These are phyloP conservation scores for Todiramphus chloris DNA, from an alignment of 2,113 vertebrate genomes.

Conservation along the genomic window DNA sequence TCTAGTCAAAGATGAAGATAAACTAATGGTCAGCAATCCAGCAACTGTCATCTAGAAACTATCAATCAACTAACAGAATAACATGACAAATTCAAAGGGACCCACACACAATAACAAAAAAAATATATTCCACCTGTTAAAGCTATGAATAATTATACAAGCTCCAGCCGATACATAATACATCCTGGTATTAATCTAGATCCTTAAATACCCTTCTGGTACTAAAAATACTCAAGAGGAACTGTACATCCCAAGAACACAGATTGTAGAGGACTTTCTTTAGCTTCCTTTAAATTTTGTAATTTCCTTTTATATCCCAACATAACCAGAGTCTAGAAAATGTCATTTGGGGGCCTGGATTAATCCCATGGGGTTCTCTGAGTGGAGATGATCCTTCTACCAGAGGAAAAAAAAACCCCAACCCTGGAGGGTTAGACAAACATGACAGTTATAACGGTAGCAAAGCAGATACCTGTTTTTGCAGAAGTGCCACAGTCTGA, in stretches of 20 bases:
- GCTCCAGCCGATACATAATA: conserved; percentile 18
- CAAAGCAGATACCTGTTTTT: background rate
- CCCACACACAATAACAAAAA: background rate
- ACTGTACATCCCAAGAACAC: conserved; percentile 30
- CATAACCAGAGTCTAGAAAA: conserved; percentile 31
- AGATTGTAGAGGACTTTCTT: conserved; percentile 18
- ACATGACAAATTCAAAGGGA: background rate
- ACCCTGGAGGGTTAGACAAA: background rate
- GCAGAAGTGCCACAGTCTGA: background rate
- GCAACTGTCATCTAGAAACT: background rate
- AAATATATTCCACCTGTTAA: background rate
- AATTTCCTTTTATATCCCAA: conserved; percentile 19
- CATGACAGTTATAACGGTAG: background rate
- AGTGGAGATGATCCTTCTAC: background rate
- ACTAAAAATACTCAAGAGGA: conserved; percentile 51
- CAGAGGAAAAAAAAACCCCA: background rate
- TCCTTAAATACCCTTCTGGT: conserved; percentile 40
- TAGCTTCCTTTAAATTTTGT: conserved; percentile 21
- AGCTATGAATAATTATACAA: conserved; percentile 41
- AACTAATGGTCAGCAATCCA: background rate
- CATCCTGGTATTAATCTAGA: conserved; percentile 54
- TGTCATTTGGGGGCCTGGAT: conserved; percentile 15
- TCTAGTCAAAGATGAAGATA: background rate
- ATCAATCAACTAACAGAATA: background rate
- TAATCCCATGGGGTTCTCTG: background rate